Evolutionary conservation across 1,140 invertebrate genomes (phyloP), one percentile per base, ranked within the genome.

Genomic region (Drosophila nigrodunni): DNA sequence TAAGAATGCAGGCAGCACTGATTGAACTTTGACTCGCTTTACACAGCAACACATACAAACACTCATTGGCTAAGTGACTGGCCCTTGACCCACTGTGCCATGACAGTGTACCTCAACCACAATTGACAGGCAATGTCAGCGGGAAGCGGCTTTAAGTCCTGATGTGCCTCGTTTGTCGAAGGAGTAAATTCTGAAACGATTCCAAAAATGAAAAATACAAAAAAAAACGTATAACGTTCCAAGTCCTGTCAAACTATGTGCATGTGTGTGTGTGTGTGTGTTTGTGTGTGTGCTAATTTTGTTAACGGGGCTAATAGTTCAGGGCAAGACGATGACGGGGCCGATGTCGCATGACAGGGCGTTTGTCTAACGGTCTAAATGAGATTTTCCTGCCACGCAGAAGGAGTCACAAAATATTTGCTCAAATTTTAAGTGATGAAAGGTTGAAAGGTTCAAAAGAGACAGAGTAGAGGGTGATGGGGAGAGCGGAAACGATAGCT

Each of bases 391-490:
- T 75, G 64, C 47, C 65, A 71, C 44, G 47, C 59, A 41, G 44
- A 57, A 62, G 55, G 55, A 73, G 64, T 78, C 70, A 44, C 59
- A 78, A 82, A 70, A 86, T 79, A 74, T 86, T 86, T 86, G 74
- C 82, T 67, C 50, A 66, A 86, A 87, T 82, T 87, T 78, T 70
- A 70, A 87, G 79, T 77, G 86, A 71, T 86, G 77, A 87, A 86
- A 87, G 82, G 79, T 77, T 86, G 72, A 81, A 81, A 64, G 76
- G 59, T 78, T 78, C 71, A 37, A 44, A 41, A 41, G 5, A 66
- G n/a, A 47, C 52, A 52, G 30, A 61, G 8, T 44, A 52, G 30
- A 61, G 8, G 25, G 10, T 34, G 9, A 66, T 1, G 25, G n/a
- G 41, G 21, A 15, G 44, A 39, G 58, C 10, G 44, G 44, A 35